A percentile compares a stretch with the other conserved stretches of the same genome.
These are phyloP conservation scores for Montipora foliosa DNA, from an alignment of 64 coral and sea anemone species.

Conservation along the genomic window DNA sequence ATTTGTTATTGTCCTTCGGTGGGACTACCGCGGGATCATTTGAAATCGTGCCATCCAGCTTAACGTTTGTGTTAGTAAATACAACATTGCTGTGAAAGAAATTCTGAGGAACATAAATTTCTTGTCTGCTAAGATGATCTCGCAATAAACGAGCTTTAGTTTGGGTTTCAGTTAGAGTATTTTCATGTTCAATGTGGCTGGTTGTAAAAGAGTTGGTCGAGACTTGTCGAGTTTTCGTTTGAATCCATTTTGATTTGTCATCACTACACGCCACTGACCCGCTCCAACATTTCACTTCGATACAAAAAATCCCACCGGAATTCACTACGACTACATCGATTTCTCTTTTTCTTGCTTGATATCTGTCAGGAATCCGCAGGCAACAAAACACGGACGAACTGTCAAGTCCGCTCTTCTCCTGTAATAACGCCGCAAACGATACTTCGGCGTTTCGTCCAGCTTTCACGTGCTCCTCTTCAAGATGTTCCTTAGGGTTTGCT, in stretches of 20 bases:
- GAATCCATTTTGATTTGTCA: conserved; percentile 81
- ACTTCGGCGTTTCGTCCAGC: conserved; percentile 89
- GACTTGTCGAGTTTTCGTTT: conserved; percentile 78
- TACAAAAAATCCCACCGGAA: conserved; percentile 81
- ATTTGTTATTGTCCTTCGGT: conserved; percentile 61
- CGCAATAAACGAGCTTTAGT: conserved; percentile 69
- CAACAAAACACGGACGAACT: conserved; percentile 92
- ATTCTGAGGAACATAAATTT: conserved; percentile 65
- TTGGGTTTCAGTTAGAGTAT: conserved; percentile 73
- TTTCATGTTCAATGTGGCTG: conserved; percentile 92
- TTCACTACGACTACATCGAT: conserved; percentile 91
- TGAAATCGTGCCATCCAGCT: conserved; percentile 75
- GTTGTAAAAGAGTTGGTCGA: conserved; percentile 73
- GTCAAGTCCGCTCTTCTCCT: conserved; percentile 76
- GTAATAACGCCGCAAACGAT: conserved; percentile 72
- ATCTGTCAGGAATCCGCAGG: conserved; percentile 88
- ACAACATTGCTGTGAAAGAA: conserved; percentile 79
- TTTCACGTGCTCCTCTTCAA: conserved; percentile 87
- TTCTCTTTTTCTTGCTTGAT: conserved; percentile 90
- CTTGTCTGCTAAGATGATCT: conserved; percentile 86
- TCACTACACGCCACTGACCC: conserved; percentile 71
- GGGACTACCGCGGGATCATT: conserved; percentile 74
- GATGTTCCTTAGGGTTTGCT: conserved; percentile 84
- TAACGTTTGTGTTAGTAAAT: conserved; percentile 83
- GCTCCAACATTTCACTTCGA: conserved; percentile 91